Base-by-base conservation (phyloP, 2,888 invertebrate species). In the Tinea semifulvella region DNA sequence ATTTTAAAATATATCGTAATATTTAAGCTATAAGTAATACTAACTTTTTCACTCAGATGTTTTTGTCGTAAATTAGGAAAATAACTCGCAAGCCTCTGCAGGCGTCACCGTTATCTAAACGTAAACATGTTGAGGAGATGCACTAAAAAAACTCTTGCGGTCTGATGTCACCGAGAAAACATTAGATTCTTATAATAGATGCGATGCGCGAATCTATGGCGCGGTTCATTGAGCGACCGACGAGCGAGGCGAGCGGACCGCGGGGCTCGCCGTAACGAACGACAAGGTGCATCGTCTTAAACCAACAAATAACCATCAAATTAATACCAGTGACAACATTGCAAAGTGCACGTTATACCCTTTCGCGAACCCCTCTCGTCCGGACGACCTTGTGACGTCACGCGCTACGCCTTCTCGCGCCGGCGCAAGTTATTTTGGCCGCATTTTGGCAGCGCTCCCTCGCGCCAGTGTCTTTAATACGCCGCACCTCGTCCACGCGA, bases 161-260 rank as follows among this genome's bases (percentile, higher is more conserved):
- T 67, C 66, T 80, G 80, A 80, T 80, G 79, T 80, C 80, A 80
- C 66, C 68, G 65, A 60, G 67, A 74, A 73, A 73, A 75, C 71
- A 71, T 68, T 63, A 65, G 65, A 27, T n/a, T 31, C 31, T 31
- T 31, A 31, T 31, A 31, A 31, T 31, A 31, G 31, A 2, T n/a
- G 31, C 31, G 31, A 31, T 63, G 61, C 59, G 67, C 65, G 68
- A 66, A 66, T 65, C 65, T 65, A 65, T 65, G 62, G 58, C 57
- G 58, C 62, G 68, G 67, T 74, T 70, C 80, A 79, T 79, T 77
- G 79, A 79, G 73, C 76, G 79, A 75, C 76, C 72, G 66, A 67
- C 71, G 68, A 60, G 76, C 79, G 63, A 68, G 56, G 73, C 74
- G 77, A 76, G 80, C 68, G 70, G 75, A 65, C 65, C 72, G 73